Conservation (phyloP, 2,113 vertebrate genomes). For the Gopherus flavomarginatus region DNA sequence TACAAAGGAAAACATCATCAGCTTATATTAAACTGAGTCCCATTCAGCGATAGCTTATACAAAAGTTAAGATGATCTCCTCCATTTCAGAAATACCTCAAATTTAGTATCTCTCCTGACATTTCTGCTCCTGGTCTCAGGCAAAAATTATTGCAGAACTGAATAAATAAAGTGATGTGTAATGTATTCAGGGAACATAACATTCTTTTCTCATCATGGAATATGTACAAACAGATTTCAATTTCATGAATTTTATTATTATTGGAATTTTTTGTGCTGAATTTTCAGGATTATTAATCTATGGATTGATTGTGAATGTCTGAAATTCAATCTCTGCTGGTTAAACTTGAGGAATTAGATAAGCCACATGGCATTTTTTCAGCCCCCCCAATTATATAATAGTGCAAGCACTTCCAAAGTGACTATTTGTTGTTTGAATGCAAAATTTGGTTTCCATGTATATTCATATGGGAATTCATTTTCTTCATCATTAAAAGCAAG, state of each 20-base stretch:
- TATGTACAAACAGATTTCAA: neutral
- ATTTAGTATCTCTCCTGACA: rapidly evolving
- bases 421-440: neutral
- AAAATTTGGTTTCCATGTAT: neutral
- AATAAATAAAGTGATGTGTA: neutral
- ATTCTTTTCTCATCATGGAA: neutral
- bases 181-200: neutral
- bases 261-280: neutral
- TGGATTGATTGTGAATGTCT: neutral
- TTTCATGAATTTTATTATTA: neutral
- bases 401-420: neutral
- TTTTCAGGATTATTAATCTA: neutral
- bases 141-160: neutral
- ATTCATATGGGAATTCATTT: neutral
- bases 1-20: neutral
- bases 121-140: neutral
- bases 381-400: neutral
- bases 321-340: neutral
- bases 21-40: neutral
- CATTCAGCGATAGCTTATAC: neutral
- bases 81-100: neutral
- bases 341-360: neutral
- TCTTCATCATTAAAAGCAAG: neutral
- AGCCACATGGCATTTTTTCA: neutral
- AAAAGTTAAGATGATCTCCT: neutral